phyloP scores from a whole-genome alignment of 2,113 vertebrate genomes.

The Turdus rufiventris region DNA sequence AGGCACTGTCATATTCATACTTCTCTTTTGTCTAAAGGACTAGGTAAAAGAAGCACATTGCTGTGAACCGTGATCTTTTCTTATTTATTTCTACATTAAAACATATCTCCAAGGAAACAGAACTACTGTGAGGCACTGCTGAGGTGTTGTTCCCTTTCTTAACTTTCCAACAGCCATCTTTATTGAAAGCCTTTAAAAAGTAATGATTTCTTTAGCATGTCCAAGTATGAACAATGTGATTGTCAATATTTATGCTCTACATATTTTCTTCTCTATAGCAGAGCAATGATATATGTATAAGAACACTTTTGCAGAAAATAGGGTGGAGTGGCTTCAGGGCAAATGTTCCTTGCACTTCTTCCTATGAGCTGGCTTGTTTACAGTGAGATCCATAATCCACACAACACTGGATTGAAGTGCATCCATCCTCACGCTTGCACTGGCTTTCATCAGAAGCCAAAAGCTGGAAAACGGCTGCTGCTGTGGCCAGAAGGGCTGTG shows the following conservation, averaged over 20 bases:
- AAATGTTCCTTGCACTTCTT: constrained; percentile 22
- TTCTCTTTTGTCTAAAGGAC: background rate
- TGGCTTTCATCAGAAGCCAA: constrained; percentile 43
- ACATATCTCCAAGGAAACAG: constrained; percentile 62
- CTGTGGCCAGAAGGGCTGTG: background rate
- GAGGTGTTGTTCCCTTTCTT: constrained; percentile 27
- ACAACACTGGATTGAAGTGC: constrained; percentile 25
- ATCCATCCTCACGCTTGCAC: constrained; percentile 42
- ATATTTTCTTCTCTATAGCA: constrained; percentile 3
- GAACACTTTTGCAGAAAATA: constrained; percentile 64
- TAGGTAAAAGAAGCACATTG: background rate
- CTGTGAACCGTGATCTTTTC: background rate
- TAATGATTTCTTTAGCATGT: constrained; percentile 15
- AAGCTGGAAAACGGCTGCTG: constrained; percentile 25
- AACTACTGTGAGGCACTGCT: background rate
- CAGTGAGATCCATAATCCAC: constrained; percentile 43
- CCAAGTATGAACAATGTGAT: constrained; percentile 12
- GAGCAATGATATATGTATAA: constrained; percentile 3
- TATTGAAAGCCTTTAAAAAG: constrained; percentile 16
- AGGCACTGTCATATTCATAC: background rate
- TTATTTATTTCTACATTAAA: constrained; percentile 36
- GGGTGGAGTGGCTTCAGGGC: constrained; percentile 19
- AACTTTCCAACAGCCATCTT: constrained; percentile 25
- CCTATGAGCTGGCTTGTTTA: constrained; percentile 46
- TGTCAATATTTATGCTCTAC: constrained; percentile 26